Percentiles rank a stretch among this genome's conserved stretches.
These are phyloP conservation scores for Phragmatobia fuliginosa DNA, from an alignment of 2,888 invertebrate species.

Conservation along the genomic window DNA sequence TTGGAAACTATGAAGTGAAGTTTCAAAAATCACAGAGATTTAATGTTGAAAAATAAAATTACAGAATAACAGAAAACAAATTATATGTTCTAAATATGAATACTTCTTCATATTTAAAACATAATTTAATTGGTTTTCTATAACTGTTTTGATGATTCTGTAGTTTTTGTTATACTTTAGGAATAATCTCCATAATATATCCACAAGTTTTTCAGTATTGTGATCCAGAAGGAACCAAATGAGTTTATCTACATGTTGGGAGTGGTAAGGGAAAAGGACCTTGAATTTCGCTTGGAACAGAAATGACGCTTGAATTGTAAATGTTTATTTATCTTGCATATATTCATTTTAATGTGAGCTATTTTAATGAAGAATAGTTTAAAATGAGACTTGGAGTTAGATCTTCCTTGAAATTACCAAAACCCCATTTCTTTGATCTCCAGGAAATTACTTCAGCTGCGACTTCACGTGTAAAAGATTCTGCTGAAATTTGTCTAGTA, in stretches of 20 bases:
- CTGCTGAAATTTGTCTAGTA: too few species aligned
- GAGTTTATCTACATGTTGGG: neutral
- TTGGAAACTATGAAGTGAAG: neutral
- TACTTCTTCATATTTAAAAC: neutral
- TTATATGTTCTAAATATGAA: too few species aligned
- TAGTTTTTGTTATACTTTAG: neutral
- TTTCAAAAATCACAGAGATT: too few species aligned
- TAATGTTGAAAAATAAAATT: too few species aligned
- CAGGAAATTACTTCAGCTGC: too few species aligned
- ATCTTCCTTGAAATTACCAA: too few species aligned
- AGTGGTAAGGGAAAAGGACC: neutral
- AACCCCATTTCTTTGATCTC: too few species aligned
- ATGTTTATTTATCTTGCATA: neutral
- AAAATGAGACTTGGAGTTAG: too few species aligned
- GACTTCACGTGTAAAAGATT: too few species aligned
- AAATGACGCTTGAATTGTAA: neutral
- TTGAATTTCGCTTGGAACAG: neutral
- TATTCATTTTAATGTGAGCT: too few species aligned
- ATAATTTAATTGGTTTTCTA: neutral
- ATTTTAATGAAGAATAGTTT: too few species aligned
- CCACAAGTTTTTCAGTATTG: neutral
- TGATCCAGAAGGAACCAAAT: neutral
- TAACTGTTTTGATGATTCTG: neutral
- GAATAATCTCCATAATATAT: neutral
- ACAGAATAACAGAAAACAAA: too few species aligned